These are phyloP conservation scores for Zaprionus bogoriensis DNA, from an alignment of 2,888 invertebrate genomes.

Conservation along the genomic window DNA sequence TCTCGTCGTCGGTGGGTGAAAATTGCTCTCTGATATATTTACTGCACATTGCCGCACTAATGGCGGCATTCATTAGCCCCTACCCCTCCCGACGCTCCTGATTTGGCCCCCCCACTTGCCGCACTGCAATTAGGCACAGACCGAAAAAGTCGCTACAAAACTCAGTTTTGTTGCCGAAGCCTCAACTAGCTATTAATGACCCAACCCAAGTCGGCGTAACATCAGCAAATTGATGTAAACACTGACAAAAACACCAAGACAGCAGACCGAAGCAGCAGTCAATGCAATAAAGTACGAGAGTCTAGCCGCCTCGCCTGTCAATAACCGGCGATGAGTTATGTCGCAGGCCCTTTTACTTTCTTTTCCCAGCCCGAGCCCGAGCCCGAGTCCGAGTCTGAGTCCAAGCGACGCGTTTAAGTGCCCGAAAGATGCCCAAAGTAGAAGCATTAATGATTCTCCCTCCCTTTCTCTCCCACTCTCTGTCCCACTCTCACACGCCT, in stretches of 20 bases:
- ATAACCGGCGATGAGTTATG: slow-evolving; percentile 67
- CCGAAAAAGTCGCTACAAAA: slow-evolving; percentile 28
- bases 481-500: background rate
- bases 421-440: slow-evolving; percentile 32
- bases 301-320: slow-evolving; percentile 51
- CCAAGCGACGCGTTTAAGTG: slow-evolving; percentile 9
- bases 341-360: slow-evolving; percentile 70
- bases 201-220: slow-evolving; percentile 32
- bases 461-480: background rate
- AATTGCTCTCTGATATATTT: slow-evolving; percentile 61
- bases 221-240: slow-evolving; percentile 26
- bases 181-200: slow-evolving; percentile 34
- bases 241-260: background rate
- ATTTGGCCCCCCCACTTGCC: background rate
- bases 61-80: slow-evolving; percentile 51
- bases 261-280: background rate
- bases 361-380: no score
- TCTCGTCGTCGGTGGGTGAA: slow-evolving; percentile 55
- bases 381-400: no score
- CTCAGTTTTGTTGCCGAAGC: slow-evolving; percentile 32
- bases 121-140: slow-evolving; percentile 35
- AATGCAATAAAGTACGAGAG: slow-evolving; percentile 9
- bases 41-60: slow-evolving; percentile 58
- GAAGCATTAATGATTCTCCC: slow-evolving; percentile 37
- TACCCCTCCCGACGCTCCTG: background rate